Percentiles rank a stretch among this genome's conserved stretches.
Evolutionary conservation across 92 coral and sea anemone genomes (phyloP).

Genomic region (Zoanthus gigantus): DNA sequence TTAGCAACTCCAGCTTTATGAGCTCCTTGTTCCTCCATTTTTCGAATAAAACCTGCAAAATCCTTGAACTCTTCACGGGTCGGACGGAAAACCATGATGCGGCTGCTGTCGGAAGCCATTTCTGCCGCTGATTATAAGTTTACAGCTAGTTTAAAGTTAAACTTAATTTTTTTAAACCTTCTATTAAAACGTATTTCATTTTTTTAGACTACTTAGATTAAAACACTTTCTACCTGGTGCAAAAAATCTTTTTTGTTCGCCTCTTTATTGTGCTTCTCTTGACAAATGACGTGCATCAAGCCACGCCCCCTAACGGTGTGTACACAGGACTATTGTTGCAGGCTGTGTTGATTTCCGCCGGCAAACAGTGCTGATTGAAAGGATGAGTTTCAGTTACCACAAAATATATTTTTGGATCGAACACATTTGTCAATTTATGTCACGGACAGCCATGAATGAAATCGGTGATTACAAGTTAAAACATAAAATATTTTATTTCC

Average conservation of each 20-base stretch:
- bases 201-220: background rate
- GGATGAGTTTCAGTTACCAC: background rate
- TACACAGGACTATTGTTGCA: background rate
- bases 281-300: conserved; percentile 55
- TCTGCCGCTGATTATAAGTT: background rate
- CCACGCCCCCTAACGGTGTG: conserved; percentile 49
- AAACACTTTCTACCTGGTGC: conserved; percentile 26
- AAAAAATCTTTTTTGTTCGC: conserved; percentile 60
- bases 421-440: background rate
- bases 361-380: background rate
- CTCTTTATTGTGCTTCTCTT: conserved; percentile 45
- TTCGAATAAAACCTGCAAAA: conserved; percentile 87
- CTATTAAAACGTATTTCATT: conserved; percentile 30
- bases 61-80: conserved; percentile 89
- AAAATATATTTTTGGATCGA: background rate
- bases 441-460: too few species aligned
- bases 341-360: background rate
- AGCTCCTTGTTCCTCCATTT: conserved; percentile 96
- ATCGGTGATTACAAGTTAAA: too few species aligned
- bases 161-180: background rate
- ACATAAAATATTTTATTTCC: too few species aligned
- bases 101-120: conserved; percentile 85
- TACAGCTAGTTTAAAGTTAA: background rate
- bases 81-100: conserved; percentile 97
- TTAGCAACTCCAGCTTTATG: conserved; percentile 95